Percentiles rank a stretch among this genome's conserved stretches.
phyloP scores from a whole-genome alignment of 2,888 invertebrate genomes.

The Rambutsinella grinnellia region DNA sequence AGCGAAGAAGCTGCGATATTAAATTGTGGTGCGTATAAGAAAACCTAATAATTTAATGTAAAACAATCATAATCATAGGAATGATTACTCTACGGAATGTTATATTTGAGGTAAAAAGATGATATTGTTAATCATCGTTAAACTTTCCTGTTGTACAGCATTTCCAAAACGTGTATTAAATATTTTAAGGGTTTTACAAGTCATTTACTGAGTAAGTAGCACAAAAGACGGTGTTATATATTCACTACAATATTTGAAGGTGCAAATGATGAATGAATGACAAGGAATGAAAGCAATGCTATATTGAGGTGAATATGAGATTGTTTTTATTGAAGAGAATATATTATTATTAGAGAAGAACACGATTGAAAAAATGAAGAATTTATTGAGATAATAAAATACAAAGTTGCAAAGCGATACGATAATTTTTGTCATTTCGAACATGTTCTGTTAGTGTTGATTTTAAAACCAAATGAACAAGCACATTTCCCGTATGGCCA shows the following conservation, averaged over 20 bases:
- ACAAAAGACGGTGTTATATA: neutral
- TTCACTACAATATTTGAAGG: no score
- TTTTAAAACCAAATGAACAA: slow-evolving; percentile 10
- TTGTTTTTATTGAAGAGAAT: slow-evolving; percentile 40
- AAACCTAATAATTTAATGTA: neutral
- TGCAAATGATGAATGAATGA: no score
- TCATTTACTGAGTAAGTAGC: neutral
- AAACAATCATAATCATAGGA: neutral
- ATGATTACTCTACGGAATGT: neutral
- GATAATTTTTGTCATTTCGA: neutral
- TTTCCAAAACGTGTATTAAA: neutral
- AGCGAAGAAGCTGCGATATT: neutral
- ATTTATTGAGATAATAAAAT: slow-evolving; percentile 19
- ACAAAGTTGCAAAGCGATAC: slow-evolving; percentile 1
- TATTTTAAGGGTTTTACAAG: neutral
- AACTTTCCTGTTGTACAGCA: neutral
- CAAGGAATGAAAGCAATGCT: no score
- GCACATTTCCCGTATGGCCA: slow-evolving; percentile 20
- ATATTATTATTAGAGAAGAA: slow-evolving; percentile 32
- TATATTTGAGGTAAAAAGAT: neutral
- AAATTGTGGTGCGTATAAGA: neutral
- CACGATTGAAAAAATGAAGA: neutral
- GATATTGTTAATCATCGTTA: neutral
- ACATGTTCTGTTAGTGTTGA: slow-evolving; percentile 28
- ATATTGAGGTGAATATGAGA: slow-evolving; percentile 28